Conservation (phyloP, 2,797 vertebrate species). For the Bryconaethiops microstoma region DNA sequence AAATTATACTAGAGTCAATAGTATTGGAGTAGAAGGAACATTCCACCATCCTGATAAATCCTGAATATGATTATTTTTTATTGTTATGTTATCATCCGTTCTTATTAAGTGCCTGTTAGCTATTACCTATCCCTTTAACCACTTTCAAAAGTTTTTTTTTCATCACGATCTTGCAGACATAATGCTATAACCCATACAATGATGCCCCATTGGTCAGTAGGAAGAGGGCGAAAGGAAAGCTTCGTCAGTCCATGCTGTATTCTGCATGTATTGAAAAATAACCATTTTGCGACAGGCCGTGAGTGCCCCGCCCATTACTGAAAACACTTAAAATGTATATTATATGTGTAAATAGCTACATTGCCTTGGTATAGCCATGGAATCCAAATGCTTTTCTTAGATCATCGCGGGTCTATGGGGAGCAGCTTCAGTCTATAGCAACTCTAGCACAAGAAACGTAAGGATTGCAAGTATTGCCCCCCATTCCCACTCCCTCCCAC, state of each 20-base stretch:
- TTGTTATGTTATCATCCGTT: constrained; percentile 68
- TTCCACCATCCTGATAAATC: constrained; percentile 50
- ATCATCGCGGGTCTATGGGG: constrained; percentile 60
- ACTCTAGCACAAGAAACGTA: constrained; percentile 73
- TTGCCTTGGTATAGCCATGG: constrained; percentile 70
- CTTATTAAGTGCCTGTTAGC: constrained; percentile 86
- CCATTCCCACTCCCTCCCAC: background rate
- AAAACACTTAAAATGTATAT: constrained; percentile 64
- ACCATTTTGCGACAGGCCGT: constrained; percentile 49
- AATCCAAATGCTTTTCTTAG: constrained; percentile 65
- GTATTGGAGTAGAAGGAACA: constrained; percentile 47
- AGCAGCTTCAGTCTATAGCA: constrained; percentile 63
- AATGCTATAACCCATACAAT: background rate
- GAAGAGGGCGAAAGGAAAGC: constrained; percentile 47
- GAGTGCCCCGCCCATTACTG: constrained; percentile 18
- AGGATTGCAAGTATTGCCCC: constrained; percentile 54
- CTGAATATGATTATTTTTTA: constrained; percentile 53
- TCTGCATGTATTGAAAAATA: constrained; percentile 69
- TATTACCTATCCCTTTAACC: constrained; percentile 86
- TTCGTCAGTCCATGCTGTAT: constrained; percentile 44
- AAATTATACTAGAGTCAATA: background rate
- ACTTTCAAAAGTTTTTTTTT: constrained; percentile 59
- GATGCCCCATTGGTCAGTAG: background rate
- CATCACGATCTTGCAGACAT: background rate
- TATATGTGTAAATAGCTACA: constrained; percentile 77